Percentiles rank a stretch among this genome's conserved stretches.
Evolutionary conservation across 2,888 invertebrate species (phyloP).

Genomic region (Vandiemenella viatica): DNA sequence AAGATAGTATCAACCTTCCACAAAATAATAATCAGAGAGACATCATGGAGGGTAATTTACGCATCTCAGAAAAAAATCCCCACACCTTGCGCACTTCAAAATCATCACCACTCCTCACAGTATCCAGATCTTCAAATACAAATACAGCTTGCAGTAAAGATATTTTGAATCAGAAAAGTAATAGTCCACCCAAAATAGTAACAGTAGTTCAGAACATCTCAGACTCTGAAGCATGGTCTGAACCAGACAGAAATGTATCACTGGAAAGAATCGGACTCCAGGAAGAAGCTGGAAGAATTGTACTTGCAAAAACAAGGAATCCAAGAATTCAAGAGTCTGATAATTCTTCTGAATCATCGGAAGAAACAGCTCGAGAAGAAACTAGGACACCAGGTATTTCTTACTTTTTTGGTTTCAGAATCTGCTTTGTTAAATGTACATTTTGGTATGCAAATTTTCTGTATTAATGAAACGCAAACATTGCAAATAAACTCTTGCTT

Average conservation of each 20-base stretch:
- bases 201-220: slow-evolving; percentile 24
- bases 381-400: slow-evolving; percentile 13
- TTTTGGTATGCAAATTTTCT: too few species aligned
- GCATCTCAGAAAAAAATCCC: too few species aligned
- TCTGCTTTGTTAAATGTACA: too few species aligned
- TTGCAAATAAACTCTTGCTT: too few species aligned
- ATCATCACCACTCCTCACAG: background rate
- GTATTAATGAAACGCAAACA: too few species aligned
- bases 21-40: background rate
- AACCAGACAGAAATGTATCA: slow-evolving; percentile 70
- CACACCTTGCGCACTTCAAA: too few species aligned
- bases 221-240: slow-evolving; percentile 78
- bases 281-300: background rate
- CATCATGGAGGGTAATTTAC: too few species aligned
- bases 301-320: background rate
- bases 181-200: background rate
- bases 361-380: slow-evolving; percentile 13
- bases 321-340: background rate
- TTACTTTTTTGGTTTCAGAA: too few species aligned
- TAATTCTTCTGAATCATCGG: slow-evolving; percentile 14
- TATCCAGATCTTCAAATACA: background rate
- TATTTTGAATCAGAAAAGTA: too few species aligned
- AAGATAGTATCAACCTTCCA: background rate
- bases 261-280: slow-evolving; percentile 54
- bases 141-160: background rate